phyloP scores from a whole-genome alignment of 2,113 vertebrate species.

The Pseudorhombus dupliciocellatus region DNA sequence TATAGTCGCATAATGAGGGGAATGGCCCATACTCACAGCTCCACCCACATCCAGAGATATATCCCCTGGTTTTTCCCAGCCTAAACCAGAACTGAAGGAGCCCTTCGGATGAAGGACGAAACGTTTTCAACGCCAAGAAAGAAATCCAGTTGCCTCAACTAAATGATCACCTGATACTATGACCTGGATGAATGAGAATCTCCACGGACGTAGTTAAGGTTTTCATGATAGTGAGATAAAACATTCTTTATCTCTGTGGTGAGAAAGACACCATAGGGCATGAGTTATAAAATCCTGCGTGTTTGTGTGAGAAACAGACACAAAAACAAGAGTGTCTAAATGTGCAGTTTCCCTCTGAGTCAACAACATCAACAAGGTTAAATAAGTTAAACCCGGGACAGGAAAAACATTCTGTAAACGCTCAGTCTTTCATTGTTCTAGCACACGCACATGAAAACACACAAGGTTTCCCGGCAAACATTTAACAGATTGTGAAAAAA shows the following conservation, averaged over 20 bases:
- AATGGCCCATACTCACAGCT: no score
- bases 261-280: background rate
- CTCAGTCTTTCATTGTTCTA: background rate
- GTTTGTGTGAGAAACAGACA: background rate
- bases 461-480: background rate
- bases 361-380: background rate
- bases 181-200: no score
- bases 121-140: no score
- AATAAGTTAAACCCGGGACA: background rate
- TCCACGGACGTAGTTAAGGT: no score
- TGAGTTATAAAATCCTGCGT: background rate
- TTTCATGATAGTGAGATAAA: background rate
- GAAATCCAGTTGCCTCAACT: no score
- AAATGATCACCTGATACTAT: no score
- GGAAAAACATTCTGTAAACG: background rate
- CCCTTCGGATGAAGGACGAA: no score
- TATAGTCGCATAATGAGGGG: no score
- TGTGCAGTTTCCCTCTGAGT: background rate
- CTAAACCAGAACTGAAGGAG: no score
- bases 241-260: background rate
- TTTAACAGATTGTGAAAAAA: background rate
- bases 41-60: no score
- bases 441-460: background rate
- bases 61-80: no score
- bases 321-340: background rate